Evolutionary conservation across 1,140 invertebrate genomes (phyloP), one percentile per base, ranked within the genome.

Genomic region (Saccostrea cuccullata): DNA sequence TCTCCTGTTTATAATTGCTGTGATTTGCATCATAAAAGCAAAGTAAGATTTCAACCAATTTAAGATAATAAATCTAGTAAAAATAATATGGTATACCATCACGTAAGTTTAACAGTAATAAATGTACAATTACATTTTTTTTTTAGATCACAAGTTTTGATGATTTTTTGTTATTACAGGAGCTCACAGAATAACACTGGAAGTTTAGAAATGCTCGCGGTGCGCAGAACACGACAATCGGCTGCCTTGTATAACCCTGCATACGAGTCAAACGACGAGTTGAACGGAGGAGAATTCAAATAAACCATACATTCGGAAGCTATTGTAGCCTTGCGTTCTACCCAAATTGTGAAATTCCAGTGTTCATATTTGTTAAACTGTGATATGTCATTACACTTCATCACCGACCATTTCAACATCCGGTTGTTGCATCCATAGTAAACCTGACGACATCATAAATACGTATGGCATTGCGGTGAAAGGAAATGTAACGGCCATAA

Each of bases 201-300:
- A 26, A 36, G 15, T 26, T 77, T 77, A 36, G 30, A 77, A 17
- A 15, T 77, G 26, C 70, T 77, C 11, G 36, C 70, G 36, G 26
- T 77, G 26, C 70, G 26, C 12, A 77, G 26, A 4, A 77, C 70
- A 8, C 23, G 70, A 77, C 70, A 77, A 11, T 77, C 70, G 12
- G 2, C 13, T 0, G 70, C 70, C 26, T 30, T 77, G 26, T 9
- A 36, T 26, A 77, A 77, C 26, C 70, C 70, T 15, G 30, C 26
- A 9, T 77, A 77, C 70, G 70, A 36, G 26, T 77, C 70, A 30
- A 67, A 67, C 60, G 70, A 77, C 23, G 70, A 77, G 26, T 13
- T 77, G 12, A 77, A 77, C 70, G 12, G 70, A 2, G 70, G 70
- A 77, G 70, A 77, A 30, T 36, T 77, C 67, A 73, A 73, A 73